Evolutionary conservation across 1,140 invertebrate genomes (phyloP).

Genomic region (Pararge aegeria): DNA sequence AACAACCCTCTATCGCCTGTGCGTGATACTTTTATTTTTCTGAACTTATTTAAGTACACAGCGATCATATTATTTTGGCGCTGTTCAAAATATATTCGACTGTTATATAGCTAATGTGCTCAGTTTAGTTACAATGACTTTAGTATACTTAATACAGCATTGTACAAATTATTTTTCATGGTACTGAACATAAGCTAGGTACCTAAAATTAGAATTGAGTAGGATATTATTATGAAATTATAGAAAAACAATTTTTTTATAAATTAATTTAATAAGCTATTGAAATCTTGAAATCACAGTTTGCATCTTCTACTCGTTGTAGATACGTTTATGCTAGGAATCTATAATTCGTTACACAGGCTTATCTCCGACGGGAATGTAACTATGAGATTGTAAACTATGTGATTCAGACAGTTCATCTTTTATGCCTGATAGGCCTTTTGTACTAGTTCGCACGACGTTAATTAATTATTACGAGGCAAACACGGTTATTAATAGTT

Average conservation of each 20-base stretch:
- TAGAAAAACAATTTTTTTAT: slow-evolving; percentile 50
- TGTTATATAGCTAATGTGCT: slow-evolving; percentile 71
- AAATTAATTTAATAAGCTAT: slow-evolving; percentile 32
- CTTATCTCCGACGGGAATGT: neutral
- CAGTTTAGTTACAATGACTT: slow-evolving; percentile 63
- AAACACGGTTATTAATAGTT: too few species aligned
- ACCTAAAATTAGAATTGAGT: slow-evolving; percentile 36
- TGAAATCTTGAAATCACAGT: slow-evolving; percentile 28
- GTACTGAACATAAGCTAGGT: slow-evolving; percentile 49
- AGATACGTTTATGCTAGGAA: neutral
- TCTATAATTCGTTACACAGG: neutral
- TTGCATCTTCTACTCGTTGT: slow-evolving; percentile 26
- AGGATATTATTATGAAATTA: slow-evolving; percentile 59
- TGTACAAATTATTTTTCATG: slow-evolving; percentile 51
- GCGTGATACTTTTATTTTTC: slow-evolving; percentile 73
- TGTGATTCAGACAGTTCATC: too few species aligned
- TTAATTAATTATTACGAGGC: too few species aligned
- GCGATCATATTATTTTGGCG: slow-evolving; percentile 49
- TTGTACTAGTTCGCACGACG: too few species aligned
- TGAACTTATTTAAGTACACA: slow-evolving; percentile 61
- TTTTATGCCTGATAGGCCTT: too few species aligned
- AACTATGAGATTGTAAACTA: neutral
- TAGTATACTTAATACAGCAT: slow-evolving; percentile 51
- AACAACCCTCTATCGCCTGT: slow-evolving; percentile 71
- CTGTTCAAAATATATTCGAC: slow-evolving; percentile 60